These are phyloP conservation scores for Ganaspis brasiliensis DNA, from an alignment of 2,888 invertebrate species.

Conservation along the genomic window DNA sequence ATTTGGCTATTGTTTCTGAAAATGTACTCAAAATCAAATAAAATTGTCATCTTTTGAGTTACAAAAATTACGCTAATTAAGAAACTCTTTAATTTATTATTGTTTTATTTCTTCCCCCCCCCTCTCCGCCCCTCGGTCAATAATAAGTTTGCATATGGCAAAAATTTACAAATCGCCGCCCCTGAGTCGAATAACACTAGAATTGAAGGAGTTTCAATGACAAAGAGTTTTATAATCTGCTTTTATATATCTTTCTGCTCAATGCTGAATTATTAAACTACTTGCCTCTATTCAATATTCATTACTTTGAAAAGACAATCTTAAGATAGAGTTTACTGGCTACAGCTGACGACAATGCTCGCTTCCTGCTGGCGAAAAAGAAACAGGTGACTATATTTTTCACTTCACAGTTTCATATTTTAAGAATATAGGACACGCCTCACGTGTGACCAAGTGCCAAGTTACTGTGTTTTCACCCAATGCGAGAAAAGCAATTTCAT, in stretches of 20 bases:
- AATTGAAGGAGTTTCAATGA: too few species aligned
- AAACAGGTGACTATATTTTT: slow-evolving; percentile 40
- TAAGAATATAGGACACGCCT: slow-evolving; percentile 18
- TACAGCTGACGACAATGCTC: slow-evolving; percentile 37
- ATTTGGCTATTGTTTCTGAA: too few species aligned
- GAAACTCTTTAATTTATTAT: too few species aligned
- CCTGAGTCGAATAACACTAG: too few species aligned
- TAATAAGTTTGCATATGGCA: too few species aligned
- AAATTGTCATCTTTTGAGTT: too few species aligned
- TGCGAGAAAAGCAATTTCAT: slow-evolving; percentile 30
- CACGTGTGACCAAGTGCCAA: slow-evolving; percentile 41
- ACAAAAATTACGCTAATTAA: too few species aligned
- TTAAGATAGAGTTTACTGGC: not conserved
- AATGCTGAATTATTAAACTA: not conserved
- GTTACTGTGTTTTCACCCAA: slow-evolving; percentile 24
- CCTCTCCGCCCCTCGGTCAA: too few species aligned
- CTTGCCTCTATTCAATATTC: not conserved
- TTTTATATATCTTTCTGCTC: not conserved
- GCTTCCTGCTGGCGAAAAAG: slow-evolving; percentile 9
- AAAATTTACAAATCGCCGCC: too few species aligned
- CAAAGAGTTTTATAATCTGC: too few species aligned
- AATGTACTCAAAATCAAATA: too few species aligned
- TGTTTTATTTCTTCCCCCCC: too few species aligned
- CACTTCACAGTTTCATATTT: slow-evolving; percentile 27
- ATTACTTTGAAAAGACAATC: slow-evolving; percentile 8